These are phyloP conservation scores for Ascidia mentula DNA, from an alignment of 23 tunicate genomes.

Conservation along the genomic window DNA sequence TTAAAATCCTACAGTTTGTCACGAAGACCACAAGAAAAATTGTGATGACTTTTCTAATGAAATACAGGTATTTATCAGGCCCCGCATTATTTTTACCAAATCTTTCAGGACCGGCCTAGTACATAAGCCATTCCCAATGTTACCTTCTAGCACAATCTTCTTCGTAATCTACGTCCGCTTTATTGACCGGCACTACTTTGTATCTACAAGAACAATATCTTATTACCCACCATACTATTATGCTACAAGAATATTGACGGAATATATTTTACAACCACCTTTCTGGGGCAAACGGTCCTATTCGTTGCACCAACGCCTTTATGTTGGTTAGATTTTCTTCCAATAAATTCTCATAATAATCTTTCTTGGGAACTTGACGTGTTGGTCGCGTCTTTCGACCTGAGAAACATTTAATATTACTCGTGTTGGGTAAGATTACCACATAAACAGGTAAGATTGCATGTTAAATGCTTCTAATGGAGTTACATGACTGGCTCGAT, in stretches of 20 bases:
- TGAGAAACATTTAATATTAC: not conserved
- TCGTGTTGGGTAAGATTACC: not conserved
- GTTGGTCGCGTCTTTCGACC: not conserved
- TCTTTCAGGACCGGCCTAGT: no score
- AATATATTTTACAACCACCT: slow-evolving; percentile 3
- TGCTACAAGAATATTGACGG: no score
- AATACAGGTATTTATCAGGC: no score
- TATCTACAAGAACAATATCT: not conserved
- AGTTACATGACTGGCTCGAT: not conserved
- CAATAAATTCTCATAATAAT: slow-evolving; percentile 23
- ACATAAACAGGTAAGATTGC: not conserved
- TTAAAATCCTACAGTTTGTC: no score
- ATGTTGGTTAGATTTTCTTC: slow-evolving; percentile 39
- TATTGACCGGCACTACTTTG: not conserved
- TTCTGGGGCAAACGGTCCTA: slow-evolving; percentile 15
- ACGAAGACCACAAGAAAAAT: not conserved
- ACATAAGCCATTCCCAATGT: no score
- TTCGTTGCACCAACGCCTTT: slow-evolving; percentile 11
- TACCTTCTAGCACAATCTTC: slow-evolving; percentile 8
- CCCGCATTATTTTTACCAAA: no score
- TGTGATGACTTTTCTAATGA: no score
- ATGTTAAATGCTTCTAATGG: not conserved
- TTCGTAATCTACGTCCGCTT: slow-evolving; percentile 6
- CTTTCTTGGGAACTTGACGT: slow-evolving; percentile 10
- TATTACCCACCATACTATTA: no score